phyloP scores from a whole-genome alignment of 2,888 invertebrate species.

The Agrochola circellaris region DNA sequence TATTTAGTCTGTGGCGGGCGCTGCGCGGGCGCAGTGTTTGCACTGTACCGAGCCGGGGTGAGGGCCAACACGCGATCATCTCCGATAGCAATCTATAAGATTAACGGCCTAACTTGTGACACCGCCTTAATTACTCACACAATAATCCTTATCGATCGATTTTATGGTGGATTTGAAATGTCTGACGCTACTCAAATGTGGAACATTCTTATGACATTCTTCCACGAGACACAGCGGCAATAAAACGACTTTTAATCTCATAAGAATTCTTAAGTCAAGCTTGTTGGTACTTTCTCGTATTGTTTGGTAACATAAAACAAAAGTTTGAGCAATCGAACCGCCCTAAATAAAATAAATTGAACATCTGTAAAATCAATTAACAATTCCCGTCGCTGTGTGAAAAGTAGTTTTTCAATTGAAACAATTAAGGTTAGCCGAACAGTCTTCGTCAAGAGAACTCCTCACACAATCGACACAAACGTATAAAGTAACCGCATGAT shows the following conservation, averaged over 20 bases:
- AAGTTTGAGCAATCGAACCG: constrained; percentile 60
- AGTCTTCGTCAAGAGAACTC: constrained; percentile 53
- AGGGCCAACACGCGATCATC: constrained; percentile 84
- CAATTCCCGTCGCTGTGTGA: constrained; percentile 78
- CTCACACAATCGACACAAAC: constrained; percentile 30
- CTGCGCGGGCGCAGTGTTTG: constrained; percentile 66
- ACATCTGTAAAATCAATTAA: constrained; percentile 84
- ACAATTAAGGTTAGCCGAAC: constrained; percentile 87
- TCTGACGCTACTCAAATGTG: constrained; percentile 47
- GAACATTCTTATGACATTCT: constrained; percentile 41
- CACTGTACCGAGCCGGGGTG: constrained; percentile 69
- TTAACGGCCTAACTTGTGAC: constrained; percentile 85
- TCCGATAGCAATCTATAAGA: constrained; percentile 87
- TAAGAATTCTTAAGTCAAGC: not conserved
- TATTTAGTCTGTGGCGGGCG: constrained; percentile 70
- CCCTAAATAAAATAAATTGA: constrained; percentile 78
- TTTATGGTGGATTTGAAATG: constrained; percentile 71
- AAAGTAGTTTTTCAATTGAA: constrained; percentile 88
- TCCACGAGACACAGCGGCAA: constrained; percentile 15
- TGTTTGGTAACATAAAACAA: constrained; percentile 37
- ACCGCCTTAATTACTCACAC: constrained; percentile 87
- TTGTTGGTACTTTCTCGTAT: constrained; percentile 1
- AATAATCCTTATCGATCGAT: constrained; percentile 82
- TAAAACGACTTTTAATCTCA: constrained; percentile 20
- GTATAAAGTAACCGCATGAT: not conserved